Base-by-base conservation (phyloP, 2,888 invertebrate species). In the Tetanocera ferruginea region DNA sequence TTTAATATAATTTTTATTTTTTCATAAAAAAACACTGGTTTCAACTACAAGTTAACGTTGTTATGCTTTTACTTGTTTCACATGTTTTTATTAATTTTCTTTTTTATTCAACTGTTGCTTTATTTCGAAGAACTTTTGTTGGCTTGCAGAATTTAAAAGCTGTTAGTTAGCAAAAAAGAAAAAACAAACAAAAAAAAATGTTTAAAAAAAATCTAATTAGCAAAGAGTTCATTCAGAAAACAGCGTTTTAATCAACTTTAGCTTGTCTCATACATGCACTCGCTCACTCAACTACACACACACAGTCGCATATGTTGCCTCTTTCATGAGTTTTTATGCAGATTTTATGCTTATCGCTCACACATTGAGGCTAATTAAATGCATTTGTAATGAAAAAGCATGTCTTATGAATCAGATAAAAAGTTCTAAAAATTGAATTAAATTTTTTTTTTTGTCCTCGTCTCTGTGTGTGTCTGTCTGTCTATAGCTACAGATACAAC, bases 311-410 rank as follows among this genome's bases (percentile, higher is more conserved):
- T 31, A 9, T 62, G 23, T 31, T 28, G 19, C 2, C 11, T 11
- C 28, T 6, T 55, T 23, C 23, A 55, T 19, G 19, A 23, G 6
- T 55, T 19, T 62, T 28, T 23, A 9, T 6, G 14, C 19, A 5
- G 17, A 62, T 62, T 19, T 62, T 17, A 11, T 31, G 25, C 17
- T 23, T 62, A 14, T 49, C 43, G 23, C 43, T 67, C 49, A 37
- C 43, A 43, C 43, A 43, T 43, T 43, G 43, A 3, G 14, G 3
- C 67, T 67, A 67, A 67, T 67, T 67, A 67, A 67, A 67, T 67
- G 67, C 67, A 67, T 43, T 67, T 67, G 14, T 60, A 19, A 37
- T 31, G 17, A 9, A 67, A 37, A 43, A 37, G 25, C 19, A 14
- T n/a, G 25, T 43, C 43, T 19, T 37, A 49, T 67, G 43, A 67